phyloP scores from a whole-genome alignment of 2,113 vertebrate genomes.

The Gracilinanus agilis region DNA sequence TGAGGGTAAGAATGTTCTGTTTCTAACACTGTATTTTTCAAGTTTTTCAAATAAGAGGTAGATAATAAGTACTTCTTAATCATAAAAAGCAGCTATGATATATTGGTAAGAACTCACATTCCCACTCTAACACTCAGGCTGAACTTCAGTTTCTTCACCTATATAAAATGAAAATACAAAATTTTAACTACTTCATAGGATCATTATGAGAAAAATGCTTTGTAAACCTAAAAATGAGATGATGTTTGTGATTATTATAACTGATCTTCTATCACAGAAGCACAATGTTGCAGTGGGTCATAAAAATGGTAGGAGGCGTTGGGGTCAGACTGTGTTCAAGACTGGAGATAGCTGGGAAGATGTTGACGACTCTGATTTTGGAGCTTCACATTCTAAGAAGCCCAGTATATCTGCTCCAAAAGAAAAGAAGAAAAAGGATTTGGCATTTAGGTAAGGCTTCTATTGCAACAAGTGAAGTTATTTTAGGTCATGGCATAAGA shows the following conservation, averaged over 20 bases:
- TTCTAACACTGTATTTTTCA: neutral
- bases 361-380: conserved; percentile 87
- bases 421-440: conserved; percentile 87
- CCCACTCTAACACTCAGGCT: neutral
- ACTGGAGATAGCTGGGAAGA: conserved; percentile 92
- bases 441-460: conserved; percentile 81
- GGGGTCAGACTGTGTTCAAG: conserved; percentile 92
- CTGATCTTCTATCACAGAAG: conserved; percentile 84
- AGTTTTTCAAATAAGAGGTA: neutral
- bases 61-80: neutral
- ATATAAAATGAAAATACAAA: neutral
- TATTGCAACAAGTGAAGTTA: conserved; percentile 27
- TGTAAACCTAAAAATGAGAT: neutral
- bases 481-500: neutral
- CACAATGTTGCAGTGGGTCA: conserved; percentile 80
- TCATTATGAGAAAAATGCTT: neutral
- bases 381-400: conserved; percentile 92
- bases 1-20: neutral
- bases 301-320: conserved; percentile 92
- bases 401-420: conserved; percentile 88
- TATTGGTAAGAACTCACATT: neutral
- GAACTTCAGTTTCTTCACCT: neutral
- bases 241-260: neutral
- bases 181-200: neutral
- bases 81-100: neutral